Percentiles rank a stretch among this genome's conserved stretches.
Conservation (phyloP, 2,113 vertebrate genomes). For the Grantiella picta region DNA sequence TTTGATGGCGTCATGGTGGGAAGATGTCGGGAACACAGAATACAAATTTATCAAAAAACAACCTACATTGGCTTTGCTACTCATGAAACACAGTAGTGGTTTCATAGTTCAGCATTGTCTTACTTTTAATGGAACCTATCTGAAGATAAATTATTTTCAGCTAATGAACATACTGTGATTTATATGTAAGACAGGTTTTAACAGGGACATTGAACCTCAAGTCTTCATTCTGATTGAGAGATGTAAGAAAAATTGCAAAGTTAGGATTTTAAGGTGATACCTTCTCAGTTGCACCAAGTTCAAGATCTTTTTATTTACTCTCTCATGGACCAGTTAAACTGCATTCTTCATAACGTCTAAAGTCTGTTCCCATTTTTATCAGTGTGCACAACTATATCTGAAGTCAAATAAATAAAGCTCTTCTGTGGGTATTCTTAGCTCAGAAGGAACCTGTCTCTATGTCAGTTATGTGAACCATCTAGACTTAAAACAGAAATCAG, state of each 20-base stretch:
- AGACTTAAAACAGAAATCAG: not conserved
- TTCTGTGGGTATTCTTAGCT: not conserved
- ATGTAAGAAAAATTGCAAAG: not conserved
- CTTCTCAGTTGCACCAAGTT: not conserved
- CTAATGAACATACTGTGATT: not conserved
- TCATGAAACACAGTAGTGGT: not conserved
- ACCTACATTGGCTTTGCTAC: not conserved
- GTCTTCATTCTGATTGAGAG: not conserved
- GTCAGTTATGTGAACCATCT: not conserved
- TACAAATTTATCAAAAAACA: not conserved
- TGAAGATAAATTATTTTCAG: not conserved
- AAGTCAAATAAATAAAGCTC: not conserved
- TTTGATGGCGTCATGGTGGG: not conserved
- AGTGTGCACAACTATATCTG: not conserved
- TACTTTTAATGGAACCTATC: not conserved
- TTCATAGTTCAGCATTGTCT: not conserved
- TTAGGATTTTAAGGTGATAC: not conserved
- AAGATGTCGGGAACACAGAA: not conserved
- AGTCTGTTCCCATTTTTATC: not conserved
- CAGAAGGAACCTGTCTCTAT: not conserved
- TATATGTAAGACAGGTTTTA: not conserved
- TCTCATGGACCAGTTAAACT: not conserved
- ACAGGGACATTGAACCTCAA: not conserved
- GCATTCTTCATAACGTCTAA: not conserved
- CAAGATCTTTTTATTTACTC: not conserved